Evolutionary conservation across 2,797 vertebrate genomes (phyloP), one percentile per base, ranked within the genome.

Genomic region (Stomatorhinus walkeri): DNA sequence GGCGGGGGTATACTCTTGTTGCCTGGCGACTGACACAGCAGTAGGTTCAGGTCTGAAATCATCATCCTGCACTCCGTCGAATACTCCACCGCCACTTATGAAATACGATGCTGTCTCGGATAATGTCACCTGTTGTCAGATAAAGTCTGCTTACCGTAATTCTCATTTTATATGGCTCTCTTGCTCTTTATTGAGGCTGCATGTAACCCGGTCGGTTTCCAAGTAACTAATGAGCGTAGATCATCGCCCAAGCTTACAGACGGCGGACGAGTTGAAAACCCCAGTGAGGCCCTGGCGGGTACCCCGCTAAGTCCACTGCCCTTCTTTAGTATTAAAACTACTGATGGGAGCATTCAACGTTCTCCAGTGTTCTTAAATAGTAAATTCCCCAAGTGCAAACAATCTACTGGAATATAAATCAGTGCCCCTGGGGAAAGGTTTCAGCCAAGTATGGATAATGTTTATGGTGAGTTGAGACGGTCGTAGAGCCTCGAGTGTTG

Each of bases 361-460:
- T 91, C 89, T 89, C 90, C 89, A 89, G 59, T 90, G 89, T 90
- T 91, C 91, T 91, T 89, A 89, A 91, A 89, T 91, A 92, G 90
- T 91, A 92, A 93, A 94, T 94, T 92, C 92, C 92, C 92, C 91
- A 93, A 92, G 90, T 91, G 90, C 90, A 85, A 88, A 90, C 90
- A 91, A 91, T 94, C 91, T 89, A 76, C 64, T 89, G 91, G 91
- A 94, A 93, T 93, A 93, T 94, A 95, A 95, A 95, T 95, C 93
- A 94, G 89, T 85, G 88, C 90, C 92, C 89, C 92, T 88, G 89
- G 91, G 92, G 90, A 90, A 89, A 93, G 89, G 91, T 91, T 94
- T 93, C 88, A 93, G 88, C 88, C 90, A 91, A 92, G 92, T 92
- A 88, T 32, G 90, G 89, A 91, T 91, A 90, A 91, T 93, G 93